Evolutionary conservation across 2,797 vertebrate genomes (phyloP).

Genomic region (Synaphobranchus kaupii): DNA sequence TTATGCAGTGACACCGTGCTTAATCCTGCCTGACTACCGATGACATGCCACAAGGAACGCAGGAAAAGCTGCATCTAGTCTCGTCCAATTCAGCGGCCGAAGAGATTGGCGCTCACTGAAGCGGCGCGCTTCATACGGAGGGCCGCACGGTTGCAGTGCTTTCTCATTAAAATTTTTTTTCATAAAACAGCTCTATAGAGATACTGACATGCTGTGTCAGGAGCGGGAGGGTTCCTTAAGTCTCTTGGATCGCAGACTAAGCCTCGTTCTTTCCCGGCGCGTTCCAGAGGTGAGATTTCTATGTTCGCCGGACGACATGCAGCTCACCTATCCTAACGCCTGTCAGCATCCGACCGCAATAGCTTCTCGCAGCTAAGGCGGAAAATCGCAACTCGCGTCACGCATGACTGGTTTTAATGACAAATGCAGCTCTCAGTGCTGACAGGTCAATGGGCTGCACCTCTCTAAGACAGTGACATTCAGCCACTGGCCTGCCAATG

Average conservation of each 20-base stretch:
- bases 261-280: not conserved
- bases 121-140: too few relatives aligned
- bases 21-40: not conserved
- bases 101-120: not conserved
- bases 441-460: not conserved
- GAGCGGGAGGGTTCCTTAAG: not conserved
- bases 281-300: not conserved
- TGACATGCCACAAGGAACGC: not conserved
- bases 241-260: not conserved
- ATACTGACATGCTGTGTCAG: not conserved
- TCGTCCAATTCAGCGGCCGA: not conserved
- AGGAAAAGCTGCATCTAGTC: not conserved
- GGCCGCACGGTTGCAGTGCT: not conserved
- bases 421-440: not conserved
- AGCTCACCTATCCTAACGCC: slow-evolving; percentile 3
- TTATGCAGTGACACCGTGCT: too few relatives aligned
- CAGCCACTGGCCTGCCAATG: not conserved
- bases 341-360: not conserved
- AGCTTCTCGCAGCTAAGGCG: not conserved
- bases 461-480: not conserved
- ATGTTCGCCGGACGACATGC: not conserved
- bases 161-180: not conserved
- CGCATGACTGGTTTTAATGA: not conserved
- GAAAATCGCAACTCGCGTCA: not conserved
- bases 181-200: not conserved